Percentiles rank a stretch among this genome's conserved stretches.
phyloP scores from a whole-genome alignment of 2,797 vertebrate genomes.

The Eospalax fontanierii region DNA sequence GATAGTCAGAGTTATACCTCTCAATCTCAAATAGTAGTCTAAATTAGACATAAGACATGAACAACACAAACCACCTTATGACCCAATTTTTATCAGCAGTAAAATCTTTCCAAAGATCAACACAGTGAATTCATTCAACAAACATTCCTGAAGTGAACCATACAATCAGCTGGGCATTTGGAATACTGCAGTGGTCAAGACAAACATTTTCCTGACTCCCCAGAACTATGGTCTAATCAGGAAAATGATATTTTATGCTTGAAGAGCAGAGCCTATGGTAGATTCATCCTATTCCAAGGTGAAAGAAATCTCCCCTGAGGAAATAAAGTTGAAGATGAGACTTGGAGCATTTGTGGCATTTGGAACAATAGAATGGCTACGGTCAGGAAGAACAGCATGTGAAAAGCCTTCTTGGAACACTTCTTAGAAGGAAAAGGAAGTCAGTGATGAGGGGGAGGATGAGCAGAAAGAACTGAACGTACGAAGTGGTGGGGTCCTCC shows the following conservation, averaged over 20 bases:
- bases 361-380: background rate
- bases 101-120: background rate
- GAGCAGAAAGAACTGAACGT: background rate
- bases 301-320: background rate
- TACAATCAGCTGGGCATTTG: background rate
- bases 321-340: constrained; percentile 1
- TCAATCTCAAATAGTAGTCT: background rate
- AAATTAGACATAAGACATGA: background rate
- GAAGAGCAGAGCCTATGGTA: background rate
- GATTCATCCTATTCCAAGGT: background rate
- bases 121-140: background rate
- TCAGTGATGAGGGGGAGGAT: background rate
- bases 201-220: background rate
- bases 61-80: background rate
- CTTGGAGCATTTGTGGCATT: background rate
- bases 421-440: background rate
- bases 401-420: background rate
- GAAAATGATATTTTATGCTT: background rate
- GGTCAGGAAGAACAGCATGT: constrained; percentile 25
- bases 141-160: background rate
- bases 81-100: background rate
- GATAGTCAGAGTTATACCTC: background rate
- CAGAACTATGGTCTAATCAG: background rate
- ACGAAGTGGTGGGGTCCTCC: background rate
- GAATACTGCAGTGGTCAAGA: background rate